Evolutionary conservation across 2,888 invertebrate species (phyloP).

Genomic region (Harpalus rubripes): DNA sequence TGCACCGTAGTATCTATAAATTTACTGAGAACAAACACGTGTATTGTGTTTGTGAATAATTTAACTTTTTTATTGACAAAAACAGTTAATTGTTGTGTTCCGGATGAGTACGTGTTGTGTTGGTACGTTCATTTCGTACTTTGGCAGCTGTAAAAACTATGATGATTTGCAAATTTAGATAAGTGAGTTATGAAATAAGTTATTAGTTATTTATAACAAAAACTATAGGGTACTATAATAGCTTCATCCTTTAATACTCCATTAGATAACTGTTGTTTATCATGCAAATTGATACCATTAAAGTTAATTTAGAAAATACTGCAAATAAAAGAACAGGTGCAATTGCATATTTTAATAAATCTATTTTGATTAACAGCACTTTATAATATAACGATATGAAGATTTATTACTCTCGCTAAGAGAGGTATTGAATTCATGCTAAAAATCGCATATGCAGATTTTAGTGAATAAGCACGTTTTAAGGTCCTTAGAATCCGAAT

Average conservation of each 20-base stretch:
- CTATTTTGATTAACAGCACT: constrained; percentile 31
- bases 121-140: constrained; percentile 42
- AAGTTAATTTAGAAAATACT: not conserved
- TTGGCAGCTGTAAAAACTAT: constrained; percentile 12
- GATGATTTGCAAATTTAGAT: constrained; percentile 28
- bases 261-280: constrained; percentile 8
- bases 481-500: too few species aligned
- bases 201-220: constrained; percentile 28
- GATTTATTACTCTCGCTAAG: constrained; percentile 30
- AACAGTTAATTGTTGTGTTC: constrained; percentile 32
- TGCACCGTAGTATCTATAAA: not conserved
- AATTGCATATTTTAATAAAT: constrained; percentile 12
- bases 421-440: too few species aligned
- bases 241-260: not conserved
- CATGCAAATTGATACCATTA: constrained; percentile 5
- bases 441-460: too few species aligned
- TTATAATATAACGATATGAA: constrained; percentile 11
- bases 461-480: too few species aligned
- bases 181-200: constrained; percentile 17
- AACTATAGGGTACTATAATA: constrained; percentile 11
- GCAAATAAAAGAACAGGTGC: constrained; percentile 19
- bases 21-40: constrained; percentile 16
- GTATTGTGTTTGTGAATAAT: not conserved
- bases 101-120: constrained; percentile 47
- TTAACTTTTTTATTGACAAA: constrained; percentile 20